A percentile compares a stretch with the other conserved stretches of the same genome.
Conservation (phyloP, 37 sponge, comb jelly and placozoan species). For the Halisarca cf. caerulea region DNA sequence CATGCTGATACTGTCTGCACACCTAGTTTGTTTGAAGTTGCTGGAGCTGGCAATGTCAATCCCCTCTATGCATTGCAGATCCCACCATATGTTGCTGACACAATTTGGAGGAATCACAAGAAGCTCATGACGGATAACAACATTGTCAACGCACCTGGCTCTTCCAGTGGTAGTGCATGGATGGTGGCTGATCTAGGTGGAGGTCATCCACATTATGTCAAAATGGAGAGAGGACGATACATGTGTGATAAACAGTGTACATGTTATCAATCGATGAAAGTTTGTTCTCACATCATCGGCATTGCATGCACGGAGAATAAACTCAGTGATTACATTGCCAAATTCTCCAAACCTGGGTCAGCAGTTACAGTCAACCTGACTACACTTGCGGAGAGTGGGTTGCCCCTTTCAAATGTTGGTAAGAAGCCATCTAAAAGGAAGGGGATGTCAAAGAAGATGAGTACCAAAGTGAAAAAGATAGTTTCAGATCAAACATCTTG, state of each 20-base stretch:
- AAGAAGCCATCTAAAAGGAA: not conserved
- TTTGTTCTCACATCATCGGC: constrained; percentile 36
- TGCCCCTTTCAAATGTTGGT: not conserved
- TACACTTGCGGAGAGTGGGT: not conserved
- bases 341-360: not conserved
- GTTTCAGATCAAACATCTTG: constrained; percentile 17
- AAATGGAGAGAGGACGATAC: constrained; percentile 9
- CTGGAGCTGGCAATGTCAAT: not conserved
- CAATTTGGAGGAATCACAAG: not conserved
- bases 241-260: constrained; percentile 37
- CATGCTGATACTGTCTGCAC: not conserved
- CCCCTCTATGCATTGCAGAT: not conserved
- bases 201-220: not conserved
- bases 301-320: not conserved
- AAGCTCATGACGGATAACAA: not conserved
- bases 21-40: not conserved
- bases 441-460: constrained; percentile 21
- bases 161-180: not conserved
- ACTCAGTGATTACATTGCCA: not conserved
- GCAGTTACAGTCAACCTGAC: not conserved
- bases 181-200: not conserved
- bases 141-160: not conserved
- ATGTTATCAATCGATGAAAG: constrained; percentile 11
- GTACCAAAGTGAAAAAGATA: not conserved
- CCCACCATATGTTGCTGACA: not conserved